Conservation (phyloP, 2,113 vertebrate species). For the Taurulus bubalis region DNA sequence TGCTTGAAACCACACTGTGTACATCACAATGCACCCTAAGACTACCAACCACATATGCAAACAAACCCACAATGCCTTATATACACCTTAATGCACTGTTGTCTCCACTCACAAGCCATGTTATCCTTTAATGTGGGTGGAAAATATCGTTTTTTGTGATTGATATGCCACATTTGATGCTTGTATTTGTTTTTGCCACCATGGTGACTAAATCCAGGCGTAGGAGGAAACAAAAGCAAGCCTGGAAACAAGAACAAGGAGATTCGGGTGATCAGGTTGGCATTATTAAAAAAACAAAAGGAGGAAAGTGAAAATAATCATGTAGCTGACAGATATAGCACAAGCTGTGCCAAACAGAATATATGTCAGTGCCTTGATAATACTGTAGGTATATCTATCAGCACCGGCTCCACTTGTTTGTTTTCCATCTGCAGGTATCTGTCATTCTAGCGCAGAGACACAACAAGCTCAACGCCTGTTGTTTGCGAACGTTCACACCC, state of each 20-base stretch:
- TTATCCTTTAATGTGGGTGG: slow-evolving; percentile 69
- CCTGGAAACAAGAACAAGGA: slow-evolving; percentile 55
- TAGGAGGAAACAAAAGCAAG: slow-evolving; percentile 53
- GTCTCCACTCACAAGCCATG: slow-evolving; percentile 58
- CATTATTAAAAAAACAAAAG: slow-evolving; percentile 15
- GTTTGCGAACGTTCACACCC: slow-evolving; percentile 48
- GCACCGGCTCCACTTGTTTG: slow-evolving; percentile 56
- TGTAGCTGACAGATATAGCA: neutral
- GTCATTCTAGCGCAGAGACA: slow-evolving; percentile 59
- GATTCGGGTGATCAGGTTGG: slow-evolving; percentile 45
- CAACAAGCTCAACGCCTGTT: slow-evolving; percentile 50
- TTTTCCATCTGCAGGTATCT: slow-evolving; percentile 61
- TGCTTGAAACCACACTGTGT: slow-evolving; percentile 70
- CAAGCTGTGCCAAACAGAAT: slow-evolving; percentile 6
- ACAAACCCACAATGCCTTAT: slow-evolving; percentile 50
- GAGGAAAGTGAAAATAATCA: slow-evolving; percentile 8
- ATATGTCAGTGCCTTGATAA: slow-evolving; percentile 7
- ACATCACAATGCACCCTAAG: slow-evolving; percentile 66
- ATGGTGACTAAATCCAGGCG: slow-evolving; percentile 67
- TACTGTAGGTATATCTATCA: slow-evolving; percentile 42
- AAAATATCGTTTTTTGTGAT: slow-evolving; percentile 53
- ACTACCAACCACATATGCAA: slow-evolving; percentile 67
- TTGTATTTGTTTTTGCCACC: slow-evolving; percentile 72
- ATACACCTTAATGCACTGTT: slow-evolving; percentile 59
- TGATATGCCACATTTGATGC: slow-evolving; percentile 58